These are phyloP conservation scores for Leucania comma DNA, from an alignment of 2,888 invertebrate species.

Conservation along the genomic window DNA sequence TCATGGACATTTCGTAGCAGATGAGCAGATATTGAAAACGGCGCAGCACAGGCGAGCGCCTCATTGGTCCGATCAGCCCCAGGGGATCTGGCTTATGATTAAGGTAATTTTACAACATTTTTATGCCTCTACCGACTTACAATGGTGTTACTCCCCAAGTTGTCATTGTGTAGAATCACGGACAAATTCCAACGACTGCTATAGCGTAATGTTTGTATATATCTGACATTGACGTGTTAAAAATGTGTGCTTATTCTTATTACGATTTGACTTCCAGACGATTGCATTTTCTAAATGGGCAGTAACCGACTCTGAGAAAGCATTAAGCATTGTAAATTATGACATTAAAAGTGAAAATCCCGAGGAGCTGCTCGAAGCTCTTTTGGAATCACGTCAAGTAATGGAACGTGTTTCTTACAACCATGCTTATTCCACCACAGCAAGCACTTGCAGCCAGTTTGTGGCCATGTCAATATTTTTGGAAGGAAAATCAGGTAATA, in stretches of 20 bases:
- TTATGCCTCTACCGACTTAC: neutral
- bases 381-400: conserved; percentile 67
- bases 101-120: conserved; percentile 68
- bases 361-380: conserved; percentile 74
- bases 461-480: conserved; percentile 89
- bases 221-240: too few relatives aligned
- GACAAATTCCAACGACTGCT: too few relatives aligned
- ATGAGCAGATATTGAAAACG: conserved; percentile 86
- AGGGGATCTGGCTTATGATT: conserved; percentile 68
- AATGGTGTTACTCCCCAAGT: neutral
- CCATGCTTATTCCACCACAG: conserved; percentile 86
- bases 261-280: conserved; percentile 68
- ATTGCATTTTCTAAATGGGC: conserved; percentile 72
- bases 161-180: neutral
- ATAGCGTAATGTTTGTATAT: too few relatives aligned
- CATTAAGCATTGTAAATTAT: conserved; percentile 74
- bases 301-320: conserved; percentile 74
- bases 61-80: conserved; percentile 61
- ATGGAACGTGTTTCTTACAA: conserved; percentile 71
- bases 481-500: conserved; percentile 85
- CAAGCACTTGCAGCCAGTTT: conserved; percentile 89
- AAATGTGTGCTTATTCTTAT: too few relatives aligned
- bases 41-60: conserved; percentile 85
- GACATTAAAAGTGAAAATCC: conserved; percentile 70
- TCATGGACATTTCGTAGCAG: conserved; percentile 91